Evolutionary conservation across 2,888 invertebrate genomes (phyloP).

Genomic region (Diplolepis rosae): DNA sequence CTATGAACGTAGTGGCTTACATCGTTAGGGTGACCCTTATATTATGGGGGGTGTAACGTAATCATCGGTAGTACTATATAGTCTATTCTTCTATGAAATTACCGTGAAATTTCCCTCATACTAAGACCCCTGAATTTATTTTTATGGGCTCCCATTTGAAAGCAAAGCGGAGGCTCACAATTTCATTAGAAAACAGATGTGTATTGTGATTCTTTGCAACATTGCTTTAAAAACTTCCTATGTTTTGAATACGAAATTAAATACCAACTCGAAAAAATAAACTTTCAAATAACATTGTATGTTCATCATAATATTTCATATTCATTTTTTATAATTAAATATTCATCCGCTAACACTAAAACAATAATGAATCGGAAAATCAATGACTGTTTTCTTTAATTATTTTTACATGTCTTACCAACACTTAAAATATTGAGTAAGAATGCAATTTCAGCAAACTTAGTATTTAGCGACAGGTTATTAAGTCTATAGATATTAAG

Average conservation of each 20-base stretch:
- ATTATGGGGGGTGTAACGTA: background rate
- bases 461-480: background rate
- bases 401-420: background rate
- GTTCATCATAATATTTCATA: too few species aligned
- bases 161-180: too few species aligned
- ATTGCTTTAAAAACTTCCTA: background rate
- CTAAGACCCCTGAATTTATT: background rate
- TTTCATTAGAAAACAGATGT: slow-evolving; percentile 1
- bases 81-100: slow-evolving; percentile 5
- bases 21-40: background rate
- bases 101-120: slow-evolving; percentile 1
- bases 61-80: background rate
- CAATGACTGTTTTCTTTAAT: background rate
- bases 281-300: too few species aligned
- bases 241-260: background rate
- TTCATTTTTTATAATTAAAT: too few species aligned
- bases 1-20: background rate
- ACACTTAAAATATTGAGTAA: background rate
- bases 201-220: slow-evolving; percentile 13
- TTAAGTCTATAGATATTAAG: background rate
- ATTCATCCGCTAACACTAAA: too few species aligned
- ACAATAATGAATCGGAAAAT: too few species aligned
- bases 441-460: background rate
- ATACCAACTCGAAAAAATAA: too few species aligned
- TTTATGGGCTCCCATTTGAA: background rate